phyloP scores from a whole-genome alignment of 1,140 invertebrate species.

The Brachionus plicatilis region DNA sequence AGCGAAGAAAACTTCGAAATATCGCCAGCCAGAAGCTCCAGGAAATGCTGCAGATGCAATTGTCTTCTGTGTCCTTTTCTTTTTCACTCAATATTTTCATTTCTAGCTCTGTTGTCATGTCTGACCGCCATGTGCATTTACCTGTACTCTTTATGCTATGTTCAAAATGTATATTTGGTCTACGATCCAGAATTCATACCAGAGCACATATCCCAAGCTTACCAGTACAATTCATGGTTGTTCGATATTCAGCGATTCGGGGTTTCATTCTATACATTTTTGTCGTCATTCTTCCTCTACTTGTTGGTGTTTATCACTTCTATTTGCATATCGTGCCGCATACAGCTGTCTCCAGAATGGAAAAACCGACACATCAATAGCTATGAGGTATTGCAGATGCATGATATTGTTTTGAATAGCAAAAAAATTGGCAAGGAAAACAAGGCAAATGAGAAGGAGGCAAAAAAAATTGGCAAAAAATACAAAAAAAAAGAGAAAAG shows the following conservation, averaged over 20 bases:
- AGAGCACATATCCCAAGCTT: conserved; percentile 26
- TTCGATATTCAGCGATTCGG: conserved; percentile 24
- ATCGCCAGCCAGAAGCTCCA: neutral
- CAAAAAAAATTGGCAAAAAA: conserved; percentile 21
- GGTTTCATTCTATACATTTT: conserved; percentile 17
- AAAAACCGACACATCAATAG: neutral
- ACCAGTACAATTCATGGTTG: conserved; percentile 32
- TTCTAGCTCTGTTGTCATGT: conserved; percentile 1
- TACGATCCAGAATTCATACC: conserved; percentile 34
- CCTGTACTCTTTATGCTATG: neutral
- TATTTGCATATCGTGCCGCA: conserved; percentile 8
- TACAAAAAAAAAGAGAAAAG: conserved; percentile 25
- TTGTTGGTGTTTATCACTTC: conserved; percentile 14
- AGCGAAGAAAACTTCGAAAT: conserved; percentile 23
- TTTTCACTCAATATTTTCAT: conserved; percentile 33
- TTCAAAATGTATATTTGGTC: neutral
- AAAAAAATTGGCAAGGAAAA: conserved; percentile 15
- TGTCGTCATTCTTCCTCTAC: neutral
- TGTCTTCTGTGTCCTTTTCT: conserved; percentile 36
- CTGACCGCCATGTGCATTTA: neutral
- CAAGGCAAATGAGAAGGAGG: conserved; percentile 4
- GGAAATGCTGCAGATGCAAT: conserved; percentile 29
- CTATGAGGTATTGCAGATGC: conserved; percentile 37
- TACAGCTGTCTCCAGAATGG: conserved; percentile 13
- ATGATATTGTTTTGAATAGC: conserved; percentile 14